Evolutionary conservation across 2,888 invertebrate species (phyloP).

Genomic region (Cephus sareptanus): DNA sequence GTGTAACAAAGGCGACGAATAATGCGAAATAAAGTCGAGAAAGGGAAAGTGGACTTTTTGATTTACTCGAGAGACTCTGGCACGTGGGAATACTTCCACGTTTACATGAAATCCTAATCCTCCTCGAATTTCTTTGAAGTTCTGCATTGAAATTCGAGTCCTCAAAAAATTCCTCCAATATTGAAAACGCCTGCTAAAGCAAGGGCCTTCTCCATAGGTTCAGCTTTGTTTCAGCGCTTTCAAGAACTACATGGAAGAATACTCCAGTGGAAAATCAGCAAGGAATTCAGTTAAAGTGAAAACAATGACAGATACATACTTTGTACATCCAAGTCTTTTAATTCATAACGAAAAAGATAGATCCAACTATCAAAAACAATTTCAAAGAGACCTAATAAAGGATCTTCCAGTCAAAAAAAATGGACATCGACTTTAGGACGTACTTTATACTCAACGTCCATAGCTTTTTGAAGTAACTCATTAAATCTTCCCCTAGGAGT

Average conservation of each 20-base stretch:
- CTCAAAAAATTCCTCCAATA: neutral
- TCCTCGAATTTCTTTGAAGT: neutral
- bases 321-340: neutral
- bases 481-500: constrained; percentile 25
- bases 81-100: neutral
- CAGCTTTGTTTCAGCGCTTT: neutral
- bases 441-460: neutral
- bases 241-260: neutral
- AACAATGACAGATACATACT: neutral
- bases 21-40: neutral
- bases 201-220: neutral
- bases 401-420: neutral
- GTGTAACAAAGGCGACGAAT: neutral
- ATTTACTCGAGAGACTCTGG: neutral
- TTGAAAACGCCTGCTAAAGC: neutral
- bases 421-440: neutral
- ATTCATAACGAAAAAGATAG: neutral
- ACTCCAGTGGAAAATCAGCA: neutral
- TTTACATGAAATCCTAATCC: neutral
- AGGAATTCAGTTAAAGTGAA: neutral
- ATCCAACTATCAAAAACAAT: neutral
- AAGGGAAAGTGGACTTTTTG: neutral
- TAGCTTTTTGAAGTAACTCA: neutral
- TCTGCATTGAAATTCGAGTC: neutral
- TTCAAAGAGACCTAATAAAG: neutral